Evolutionary conservation across 2,888 invertebrate species (phyloP).

Genomic region (Heliconius erato): DNA sequence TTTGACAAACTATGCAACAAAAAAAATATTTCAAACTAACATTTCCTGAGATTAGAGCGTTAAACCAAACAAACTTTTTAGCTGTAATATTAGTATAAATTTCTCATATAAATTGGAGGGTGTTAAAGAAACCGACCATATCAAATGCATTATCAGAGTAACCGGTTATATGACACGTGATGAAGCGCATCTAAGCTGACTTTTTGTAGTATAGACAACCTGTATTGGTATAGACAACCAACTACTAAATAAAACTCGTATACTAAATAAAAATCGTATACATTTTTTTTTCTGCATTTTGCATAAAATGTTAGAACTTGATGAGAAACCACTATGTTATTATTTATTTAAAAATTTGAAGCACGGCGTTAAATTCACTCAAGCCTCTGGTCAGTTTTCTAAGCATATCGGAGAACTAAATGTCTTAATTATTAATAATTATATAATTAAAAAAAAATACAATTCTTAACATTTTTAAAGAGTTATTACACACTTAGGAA

Average conservation of each 20-base stretch:
- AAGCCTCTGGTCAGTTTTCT: too few species aligned
- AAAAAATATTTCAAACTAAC: too few species aligned
- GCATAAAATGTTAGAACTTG: too few species aligned
- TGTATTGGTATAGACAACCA: neutral
- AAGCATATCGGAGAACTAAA: too few species aligned
- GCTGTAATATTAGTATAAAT: neutral
- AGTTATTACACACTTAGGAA: too few species aligned
- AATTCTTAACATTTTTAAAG: too few species aligned
- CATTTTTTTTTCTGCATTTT: neutral
- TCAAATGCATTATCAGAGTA: constrained; percentile 5
- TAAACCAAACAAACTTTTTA: neutral
- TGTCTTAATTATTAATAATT: too few species aligned
- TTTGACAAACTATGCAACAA: too few species aligned
- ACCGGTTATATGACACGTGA: constrained; percentile 15
- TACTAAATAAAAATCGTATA: neutral
- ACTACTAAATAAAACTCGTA: too few species aligned
- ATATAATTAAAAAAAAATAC: too few species aligned
- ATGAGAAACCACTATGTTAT: too few species aligned
- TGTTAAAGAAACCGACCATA: neutral
- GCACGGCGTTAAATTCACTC: neutral
- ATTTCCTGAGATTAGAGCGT: neutral
- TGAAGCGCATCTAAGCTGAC: neutral
- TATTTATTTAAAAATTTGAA: neutral
- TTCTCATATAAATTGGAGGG: neutral
- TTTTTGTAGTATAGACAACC: neutral